Evolutionary conservation across 2,113 vertebrate genomes (phyloP).

Genomic region (Heterocephalus glaber): DNA sequence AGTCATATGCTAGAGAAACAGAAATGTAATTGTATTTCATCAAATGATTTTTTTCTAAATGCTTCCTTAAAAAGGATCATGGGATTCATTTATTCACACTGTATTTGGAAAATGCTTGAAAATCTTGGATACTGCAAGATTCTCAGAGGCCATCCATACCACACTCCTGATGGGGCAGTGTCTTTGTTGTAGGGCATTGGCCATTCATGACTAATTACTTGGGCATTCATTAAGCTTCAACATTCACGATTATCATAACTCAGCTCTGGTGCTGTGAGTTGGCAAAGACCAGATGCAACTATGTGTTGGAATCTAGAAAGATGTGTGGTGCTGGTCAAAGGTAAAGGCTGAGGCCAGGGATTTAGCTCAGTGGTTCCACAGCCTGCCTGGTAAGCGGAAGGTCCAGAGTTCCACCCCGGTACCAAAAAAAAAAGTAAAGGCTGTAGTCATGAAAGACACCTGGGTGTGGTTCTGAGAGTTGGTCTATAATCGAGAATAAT

Average conservation of each 20-base stretch:
- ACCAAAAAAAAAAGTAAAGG: too few relatives aligned
- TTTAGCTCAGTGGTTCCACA: too few relatives aligned
- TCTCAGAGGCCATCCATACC: not conserved
- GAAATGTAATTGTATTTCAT: constrained; percentile 47
- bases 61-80: not conserved
- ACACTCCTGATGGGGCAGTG: not conserved
- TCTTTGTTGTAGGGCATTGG: not conserved
- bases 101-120: not conserved
- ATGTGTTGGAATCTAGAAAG: not conserved
- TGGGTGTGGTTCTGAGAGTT: not conserved
- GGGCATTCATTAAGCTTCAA: not conserved
- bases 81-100: not conserved
- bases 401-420: too few relatives aligned
- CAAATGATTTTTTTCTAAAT: constrained; percentile 55
- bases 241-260: too few relatives aligned
- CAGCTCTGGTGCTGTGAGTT: not conserved
- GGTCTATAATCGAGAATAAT: not conserved
- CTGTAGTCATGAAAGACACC: not conserved
- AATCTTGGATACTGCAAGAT: not conserved
- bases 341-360: not conserved
- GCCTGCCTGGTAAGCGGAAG: too few relatives aligned
- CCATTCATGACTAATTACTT: not conserved
- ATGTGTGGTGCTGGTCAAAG: not conserved
- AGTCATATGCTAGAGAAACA: constrained; percentile 31
- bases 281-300: not conserved